Percentiles rank a stretch among this genome's conserved stretches.
Conservation (phyloP, 2,797 vertebrate genomes). For the Varecia variegata region DNA sequence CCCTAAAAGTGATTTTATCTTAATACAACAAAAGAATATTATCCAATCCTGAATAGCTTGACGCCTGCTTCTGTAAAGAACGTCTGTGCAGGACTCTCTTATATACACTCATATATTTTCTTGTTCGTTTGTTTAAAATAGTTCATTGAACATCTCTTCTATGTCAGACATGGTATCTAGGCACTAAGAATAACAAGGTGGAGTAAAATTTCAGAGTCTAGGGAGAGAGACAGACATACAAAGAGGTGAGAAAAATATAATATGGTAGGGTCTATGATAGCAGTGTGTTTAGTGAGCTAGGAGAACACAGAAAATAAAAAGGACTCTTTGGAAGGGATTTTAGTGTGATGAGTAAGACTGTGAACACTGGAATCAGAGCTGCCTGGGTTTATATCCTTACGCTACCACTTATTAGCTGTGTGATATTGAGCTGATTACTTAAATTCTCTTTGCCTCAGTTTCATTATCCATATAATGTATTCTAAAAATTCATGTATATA, state of each 20-base stretch:
- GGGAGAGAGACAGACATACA: not conserved
- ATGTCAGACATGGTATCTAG: not conserved
- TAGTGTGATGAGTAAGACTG: not conserved
- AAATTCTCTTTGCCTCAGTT: not conserved
- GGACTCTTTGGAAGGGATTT: not conserved
- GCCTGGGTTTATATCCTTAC: not conserved
- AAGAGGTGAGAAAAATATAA: not conserved
- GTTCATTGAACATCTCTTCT: constrained; percentile 3
- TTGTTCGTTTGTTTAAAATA: constrained; percentile 52
- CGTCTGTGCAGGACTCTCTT: not conserved
- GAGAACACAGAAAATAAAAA: constrained; percentile 9
- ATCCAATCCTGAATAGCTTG: constrained; percentile 32
- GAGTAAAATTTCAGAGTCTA: not conserved
- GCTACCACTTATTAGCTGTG: constrained; percentile 17
- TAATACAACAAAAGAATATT: not conserved
- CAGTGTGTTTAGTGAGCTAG: not conserved
- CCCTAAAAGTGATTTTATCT: not conserved
- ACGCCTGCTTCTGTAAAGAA: constrained; percentile 1
- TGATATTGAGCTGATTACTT: constrained; percentile 8
- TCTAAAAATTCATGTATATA: not conserved
- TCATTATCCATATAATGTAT: not conserved
- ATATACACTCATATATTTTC: not conserved
- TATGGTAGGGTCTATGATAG: not conserved
- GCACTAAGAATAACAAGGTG: not conserved
- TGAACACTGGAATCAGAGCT: not conserved